phyloP scores from a whole-genome alignment of 2,113 vertebrate species.

The Urocolius indicus region DNA sequence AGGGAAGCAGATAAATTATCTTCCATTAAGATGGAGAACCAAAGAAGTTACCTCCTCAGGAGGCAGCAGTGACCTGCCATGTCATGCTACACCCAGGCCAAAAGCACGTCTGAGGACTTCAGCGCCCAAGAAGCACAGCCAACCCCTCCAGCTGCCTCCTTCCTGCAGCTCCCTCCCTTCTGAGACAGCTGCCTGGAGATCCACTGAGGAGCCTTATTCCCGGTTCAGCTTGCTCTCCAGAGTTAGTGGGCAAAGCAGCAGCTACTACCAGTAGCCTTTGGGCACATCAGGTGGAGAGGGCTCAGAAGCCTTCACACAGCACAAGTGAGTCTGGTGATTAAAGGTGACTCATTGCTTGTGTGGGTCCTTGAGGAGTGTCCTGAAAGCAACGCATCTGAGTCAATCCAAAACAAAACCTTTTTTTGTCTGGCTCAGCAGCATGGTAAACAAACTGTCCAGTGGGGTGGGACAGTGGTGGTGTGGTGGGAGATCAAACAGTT shows the following conservation, averaged over 20 bases:
- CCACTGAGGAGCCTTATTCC: background rate
- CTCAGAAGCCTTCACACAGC: background rate
- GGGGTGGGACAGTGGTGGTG: background rate
- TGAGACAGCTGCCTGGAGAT: background rate
- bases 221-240: background rate
- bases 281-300: background rate
- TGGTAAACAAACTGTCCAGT: background rate
- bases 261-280: background rate
- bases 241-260: background rate
- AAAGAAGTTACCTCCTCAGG: background rate
- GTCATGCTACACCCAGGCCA: background rate
- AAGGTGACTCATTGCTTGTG: background rate
- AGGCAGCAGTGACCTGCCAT: background rate
- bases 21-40: background rate
- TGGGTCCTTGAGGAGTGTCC: conserved; percentile 15
- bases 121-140: background rate
- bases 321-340: background rate
- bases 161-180: background rate
- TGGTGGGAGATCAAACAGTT: background rate
- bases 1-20: background rate
- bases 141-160: background rate
- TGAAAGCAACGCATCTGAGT: background rate
- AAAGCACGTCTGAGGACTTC: background rate
- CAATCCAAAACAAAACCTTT: conserved; percentile 6
- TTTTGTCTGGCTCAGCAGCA: background rate